These are phyloP conservation scores for Stegophylla sp. DNA, from an alignment of 2,888 invertebrate species.

Conservation along the genomic window DNA sequence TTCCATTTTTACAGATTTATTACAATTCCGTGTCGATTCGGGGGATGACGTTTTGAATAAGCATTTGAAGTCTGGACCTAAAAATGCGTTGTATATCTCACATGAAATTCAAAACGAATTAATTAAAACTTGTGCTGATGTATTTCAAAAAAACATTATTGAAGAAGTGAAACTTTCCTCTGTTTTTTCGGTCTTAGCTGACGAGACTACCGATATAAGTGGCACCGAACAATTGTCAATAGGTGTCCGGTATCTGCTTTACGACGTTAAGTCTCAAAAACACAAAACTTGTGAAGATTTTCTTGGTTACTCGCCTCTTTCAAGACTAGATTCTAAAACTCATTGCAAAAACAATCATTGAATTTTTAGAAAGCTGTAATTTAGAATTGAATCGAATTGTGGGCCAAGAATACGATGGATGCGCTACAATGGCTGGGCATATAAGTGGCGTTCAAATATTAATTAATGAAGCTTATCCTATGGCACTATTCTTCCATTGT, in stretches of 20 bases:
- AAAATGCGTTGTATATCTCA: constrained; percentile 51
- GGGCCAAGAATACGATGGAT: constrained; percentile 62
- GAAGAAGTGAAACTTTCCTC: constrained; percentile 59
- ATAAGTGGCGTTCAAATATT: constrained; percentile 60
- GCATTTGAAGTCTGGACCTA: constrained; percentile 12
- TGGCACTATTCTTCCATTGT: constrained; percentile 61
- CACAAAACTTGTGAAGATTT: constrained; percentile 26
- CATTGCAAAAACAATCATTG: constrained; percentile 10
- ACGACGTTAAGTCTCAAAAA: constrained; percentile 20
- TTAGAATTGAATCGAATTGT: constrained; percentile 44
- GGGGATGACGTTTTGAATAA: constrained; percentile 6
- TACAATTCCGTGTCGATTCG: background rate
- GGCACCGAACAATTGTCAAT: constrained; percentile 42
- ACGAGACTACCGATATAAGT: constrained; percentile 63
- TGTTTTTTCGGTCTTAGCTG: constrained; percentile 60
- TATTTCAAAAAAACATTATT: constrained; percentile 60
- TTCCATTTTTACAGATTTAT: background rate
- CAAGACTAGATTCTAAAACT: constrained; percentile 7
- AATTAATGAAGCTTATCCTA: constrained; percentile 44
- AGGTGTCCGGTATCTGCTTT: constrained; percentile 67
- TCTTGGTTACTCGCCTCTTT: constrained; percentile 13
- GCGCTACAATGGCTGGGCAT: constrained; percentile 62
- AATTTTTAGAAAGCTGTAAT: constrained; percentile 15
- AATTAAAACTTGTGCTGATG: constrained; percentile 23
- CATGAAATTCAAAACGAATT: background rate